Conservation (phyloP, 2,888 invertebrate species). For the Athalia rosae region DNA sequence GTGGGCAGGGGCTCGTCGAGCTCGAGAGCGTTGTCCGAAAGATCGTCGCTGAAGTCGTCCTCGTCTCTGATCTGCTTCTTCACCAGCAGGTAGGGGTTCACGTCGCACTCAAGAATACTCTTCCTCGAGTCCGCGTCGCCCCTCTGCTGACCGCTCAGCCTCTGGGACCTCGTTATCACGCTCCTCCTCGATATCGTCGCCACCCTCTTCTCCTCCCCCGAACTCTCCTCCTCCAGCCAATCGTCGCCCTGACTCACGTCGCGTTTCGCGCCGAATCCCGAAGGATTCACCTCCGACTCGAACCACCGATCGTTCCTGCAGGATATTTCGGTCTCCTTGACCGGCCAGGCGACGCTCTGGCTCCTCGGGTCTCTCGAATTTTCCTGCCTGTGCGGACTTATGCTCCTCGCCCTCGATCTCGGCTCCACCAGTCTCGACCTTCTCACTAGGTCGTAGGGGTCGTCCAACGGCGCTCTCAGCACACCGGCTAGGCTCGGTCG, state of each 20-base stretch:
- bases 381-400: conserved; percentile 68
- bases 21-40: conserved; percentile 62
- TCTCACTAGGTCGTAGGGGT: conserved; percentile 90
- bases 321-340: conserved; percentile 52
- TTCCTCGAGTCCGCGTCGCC: conserved; percentile 67
- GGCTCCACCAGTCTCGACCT: conserved; percentile 84
- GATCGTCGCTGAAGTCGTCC: conserved; percentile 72
- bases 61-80: conserved; percentile 73
- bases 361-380: conserved; percentile 70
- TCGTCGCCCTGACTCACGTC: neutral
- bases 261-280: conserved; percentile 49
- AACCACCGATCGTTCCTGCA: neutral
- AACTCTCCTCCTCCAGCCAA: neutral
- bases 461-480: conserved; percentile 66
- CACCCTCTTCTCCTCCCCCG: too few species aligned
- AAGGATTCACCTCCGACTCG: conserved; percentile 67
- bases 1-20: conserved; percentile 47
- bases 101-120: conserved; percentile 88
- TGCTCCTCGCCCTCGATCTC: conserved; percentile 72
- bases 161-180: too few species aligned
- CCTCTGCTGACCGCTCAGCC: neutral
- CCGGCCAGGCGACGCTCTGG: conserved; percentile 70
- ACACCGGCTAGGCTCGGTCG: conserved; percentile 71
- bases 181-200: too few species aligned
- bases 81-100: conserved; percentile 89